A percentile compares a stretch with the other conserved stretches of the same genome.
phyloP scores from a whole-genome alignment of 2,888 invertebrate species.

The Eupeodes luniger region DNA sequence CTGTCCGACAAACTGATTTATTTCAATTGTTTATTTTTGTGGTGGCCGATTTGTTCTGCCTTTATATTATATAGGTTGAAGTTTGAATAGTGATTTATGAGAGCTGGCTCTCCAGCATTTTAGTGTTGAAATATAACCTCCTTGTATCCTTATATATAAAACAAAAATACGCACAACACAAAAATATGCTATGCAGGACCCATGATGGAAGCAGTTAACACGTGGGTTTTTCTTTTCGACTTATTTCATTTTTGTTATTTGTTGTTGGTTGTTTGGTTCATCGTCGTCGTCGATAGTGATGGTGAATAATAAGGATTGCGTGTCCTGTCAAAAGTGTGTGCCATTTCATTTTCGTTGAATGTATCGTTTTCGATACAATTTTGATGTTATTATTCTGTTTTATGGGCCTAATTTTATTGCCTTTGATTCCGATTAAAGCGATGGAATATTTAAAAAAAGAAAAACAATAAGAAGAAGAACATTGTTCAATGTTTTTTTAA shows the following conservation, averaged over 20 bases:
- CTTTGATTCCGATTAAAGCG: constrained; percentile 27
- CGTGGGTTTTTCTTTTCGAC: constrained; percentile 31
- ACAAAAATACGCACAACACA: constrained; percentile 6
- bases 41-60: constrained; percentile 44
- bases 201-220: constrained; percentile 50
- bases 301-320: constrained; percentile 60
- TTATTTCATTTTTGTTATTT: background rate
- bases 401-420: constrained; percentile 60
- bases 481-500: constrained; percentile 10
- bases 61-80: background rate
- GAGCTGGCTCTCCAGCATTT: constrained; percentile 25
- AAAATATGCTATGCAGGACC: constrained; percentile 45
- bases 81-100: constrained; percentile 64
- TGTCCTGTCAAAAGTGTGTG: constrained; percentile 61
- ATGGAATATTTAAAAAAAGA: background rate
- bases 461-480: background rate
- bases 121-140: constrained; percentile 16
- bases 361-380: constrained; percentile 67
- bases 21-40: constrained; percentile 50
- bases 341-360: constrained; percentile 59
- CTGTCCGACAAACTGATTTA: constrained; percentile 56
- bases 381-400: constrained; percentile 51
- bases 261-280: background rate
- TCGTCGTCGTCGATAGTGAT: background rate
- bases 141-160: background rate